Evolutionary conservation across 1,140 invertebrate species (phyloP), one percentile per base, ranked within the genome.

Genomic region (Trachymyrmex septentrionalis): DNA sequence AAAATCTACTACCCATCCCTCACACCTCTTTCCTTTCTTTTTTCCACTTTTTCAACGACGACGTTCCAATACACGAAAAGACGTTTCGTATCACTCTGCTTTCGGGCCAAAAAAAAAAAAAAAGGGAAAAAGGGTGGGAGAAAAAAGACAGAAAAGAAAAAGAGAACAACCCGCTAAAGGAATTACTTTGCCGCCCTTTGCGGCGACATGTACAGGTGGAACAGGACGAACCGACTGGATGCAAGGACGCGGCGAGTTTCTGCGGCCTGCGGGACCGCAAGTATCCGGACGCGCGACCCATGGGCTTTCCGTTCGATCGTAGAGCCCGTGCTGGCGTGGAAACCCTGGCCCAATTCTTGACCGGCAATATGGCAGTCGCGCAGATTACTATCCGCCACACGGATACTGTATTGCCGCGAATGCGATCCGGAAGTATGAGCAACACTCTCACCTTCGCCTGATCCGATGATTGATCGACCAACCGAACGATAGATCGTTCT

Each of bases 301-400:
- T 97, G 97, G 97, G 97, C 72, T 97, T 95, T 93, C 97, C 97
- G 38, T 97, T 97, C 95, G 97, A 97, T 93, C 95, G 97, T 30
- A 95, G 66, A 72, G 78, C 91, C 12, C 88, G 91, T 4, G 12
- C 76, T 9, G 93, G 92, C 7, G 93, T 93, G 7, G 89, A 92
- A 67, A 95, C 87, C 30, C 66, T 95, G 63, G 53, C 80, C 14
- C 91, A 95, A 73, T 95, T 95, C 85, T 86, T 94, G 12, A 94
- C 94, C 6, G 89, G 91, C 4, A 95, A 95, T 38, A 95, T 95
- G 94, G 86, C 88, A 2, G 88, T 94, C 14, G 71, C 76, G 6
- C 92, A 94, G 64, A 90, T 96, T 81, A 89, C 30, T 6, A 88
- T 94, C 27, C 87, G 63, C 3, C 88, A 88, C 14, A 73, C 69